Evolutionary conservation across 1,140 invertebrate species (phyloP), one percentile per base, ranked within the genome.

Genomic region (Sycophaga agraensis): DNA sequence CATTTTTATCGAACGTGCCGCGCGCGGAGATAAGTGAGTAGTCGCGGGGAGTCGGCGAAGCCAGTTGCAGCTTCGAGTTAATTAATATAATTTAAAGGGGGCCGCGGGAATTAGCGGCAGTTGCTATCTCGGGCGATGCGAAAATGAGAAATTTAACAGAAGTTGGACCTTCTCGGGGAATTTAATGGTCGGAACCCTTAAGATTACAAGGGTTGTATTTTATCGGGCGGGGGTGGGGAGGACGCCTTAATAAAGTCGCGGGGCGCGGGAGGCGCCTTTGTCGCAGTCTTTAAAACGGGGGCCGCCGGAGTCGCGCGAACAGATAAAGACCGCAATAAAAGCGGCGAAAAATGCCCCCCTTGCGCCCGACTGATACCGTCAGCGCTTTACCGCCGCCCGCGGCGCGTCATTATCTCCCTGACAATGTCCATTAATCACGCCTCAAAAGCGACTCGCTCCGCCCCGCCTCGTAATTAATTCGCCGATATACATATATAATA

Each of bases 121-220:
- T 40, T 42, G 22, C 37, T 51, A 35, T 51, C 35, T 24, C 14
- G 17, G 12, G 34, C 7, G 26, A 8, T 12, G 21, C 2, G 12
- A 49, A 28, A 26, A 49, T 3, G 4, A 28, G 16, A 58, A 40
- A 26, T 31, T 39, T 42, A 49, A 48, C 45, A 58, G 56, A 58
- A 58, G 34, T 49, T 42, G 28, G 35, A 16, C 42, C n/a, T 61
- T 37, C n/a, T 57, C 48, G 43, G 35, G 45, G 21, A 61, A 61
- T 65, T 65, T 43, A 51, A 56, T n/a, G n/a, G n/a, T n/a, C n/a
- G 24, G 39, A 39, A 39, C 49, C 37, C 54, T 14, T 46, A 31
- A 60, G 50, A 60, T 61, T 65, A 65, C 39, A 37, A 49, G 48
- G 28, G 45, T 57, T 57, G 34, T 58, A 14, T 37, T 63, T 58